These are phyloP conservation scores for Centropus bengalensis DNA, from an alignment of 2,113 vertebrate species.

Conservation along the genomic window DNA sequence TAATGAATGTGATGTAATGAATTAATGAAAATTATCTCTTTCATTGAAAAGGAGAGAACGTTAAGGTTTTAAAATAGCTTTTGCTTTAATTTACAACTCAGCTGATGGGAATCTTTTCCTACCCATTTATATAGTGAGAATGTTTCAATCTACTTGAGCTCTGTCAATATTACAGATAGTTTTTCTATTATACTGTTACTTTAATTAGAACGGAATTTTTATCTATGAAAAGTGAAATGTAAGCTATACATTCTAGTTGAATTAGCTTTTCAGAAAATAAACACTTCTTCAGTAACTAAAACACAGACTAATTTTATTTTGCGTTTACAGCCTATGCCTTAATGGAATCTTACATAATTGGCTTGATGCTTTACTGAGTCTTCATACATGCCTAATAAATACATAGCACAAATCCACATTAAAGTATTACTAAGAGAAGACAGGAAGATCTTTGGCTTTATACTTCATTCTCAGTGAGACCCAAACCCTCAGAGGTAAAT, in stretches of 20 bases:
- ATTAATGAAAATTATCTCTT: too few species aligned
- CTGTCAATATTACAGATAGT: background rate
- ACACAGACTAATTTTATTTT: constrained; percentile 57
- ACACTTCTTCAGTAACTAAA: constrained; percentile 43
- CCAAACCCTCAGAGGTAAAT: constrained; percentile 68
- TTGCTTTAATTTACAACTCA: constrained; percentile 26
- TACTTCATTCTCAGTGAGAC: constrained; percentile 63
- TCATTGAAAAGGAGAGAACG: background rate
- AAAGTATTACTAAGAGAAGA: constrained; percentile 70
- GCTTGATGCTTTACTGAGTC: constrained; percentile 58
- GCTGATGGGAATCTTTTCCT: background rate
- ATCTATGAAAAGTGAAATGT: constrained; percentile 36
- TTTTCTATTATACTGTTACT: constrained; percentile 18
- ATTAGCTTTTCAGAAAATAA: constrained; percentile 57
- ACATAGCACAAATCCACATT: constrained; percentile 65
- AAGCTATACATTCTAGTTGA: constrained; percentile 30
- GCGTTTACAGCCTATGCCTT: constrained; percentile 54
- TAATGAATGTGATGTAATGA: constrained; percentile 11
- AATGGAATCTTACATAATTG: constrained; percentile 60
- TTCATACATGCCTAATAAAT: constrained; percentile 61
- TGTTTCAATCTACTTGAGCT: background rate
- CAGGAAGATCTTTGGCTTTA: constrained; percentile 70
- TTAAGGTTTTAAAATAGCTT: background rate
- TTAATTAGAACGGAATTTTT: constrained; percentile 11
- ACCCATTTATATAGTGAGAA: background rate